A percentile compares a stretch with the other conserved stretches of the same genome.
These are phyloP conservation scores for Arctocebus calabarensis DNA, from an alignment of 2,797 vertebrate genomes.

Conservation along the genomic window DNA sequence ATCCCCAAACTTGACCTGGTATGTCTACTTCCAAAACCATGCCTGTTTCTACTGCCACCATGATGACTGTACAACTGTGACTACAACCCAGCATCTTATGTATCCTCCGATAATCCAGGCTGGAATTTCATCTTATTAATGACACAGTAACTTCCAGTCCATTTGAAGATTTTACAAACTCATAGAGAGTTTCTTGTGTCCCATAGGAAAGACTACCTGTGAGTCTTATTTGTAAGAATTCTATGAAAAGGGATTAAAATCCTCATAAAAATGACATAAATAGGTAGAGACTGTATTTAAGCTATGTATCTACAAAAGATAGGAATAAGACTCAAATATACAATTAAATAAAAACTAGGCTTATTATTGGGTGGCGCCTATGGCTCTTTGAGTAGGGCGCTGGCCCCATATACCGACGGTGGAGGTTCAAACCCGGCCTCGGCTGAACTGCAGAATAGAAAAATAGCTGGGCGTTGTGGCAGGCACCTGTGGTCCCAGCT, in stretches of 20 bases:
- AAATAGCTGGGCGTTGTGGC: too few relatives aligned
- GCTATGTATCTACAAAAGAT: not conserved
- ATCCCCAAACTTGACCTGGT: not conserved
- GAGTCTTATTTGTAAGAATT: not conserved
- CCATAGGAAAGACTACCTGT: not conserved
- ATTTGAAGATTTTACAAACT: not conserved
- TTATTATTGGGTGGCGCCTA: too few relatives aligned
- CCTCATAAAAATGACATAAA: not conserved
- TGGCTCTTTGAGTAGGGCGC: too few relatives aligned
- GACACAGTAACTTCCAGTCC: not conserved
- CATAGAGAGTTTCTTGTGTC: too few relatives aligned
- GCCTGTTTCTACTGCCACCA: not conserved
- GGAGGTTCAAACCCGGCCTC: too few relatives aligned
- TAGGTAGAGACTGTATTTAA: not conserved
- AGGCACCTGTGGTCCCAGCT: too few relatives aligned
- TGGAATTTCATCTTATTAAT: not conserved
- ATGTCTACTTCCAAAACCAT: not conserved
- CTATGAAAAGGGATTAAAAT: not conserved
- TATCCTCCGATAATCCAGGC: not conserved
- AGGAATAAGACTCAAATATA: not conserved
- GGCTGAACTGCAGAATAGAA: too few relatives aligned
- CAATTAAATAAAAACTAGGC: not conserved
- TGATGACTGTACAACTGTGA: rapidly evolving
- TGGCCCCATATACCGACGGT: too few relatives aligned
- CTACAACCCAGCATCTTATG: not conserved